Base-by-base conservation (phyloP, 2,797 vertebrate species). In the Argya squamiceps region DNA sequence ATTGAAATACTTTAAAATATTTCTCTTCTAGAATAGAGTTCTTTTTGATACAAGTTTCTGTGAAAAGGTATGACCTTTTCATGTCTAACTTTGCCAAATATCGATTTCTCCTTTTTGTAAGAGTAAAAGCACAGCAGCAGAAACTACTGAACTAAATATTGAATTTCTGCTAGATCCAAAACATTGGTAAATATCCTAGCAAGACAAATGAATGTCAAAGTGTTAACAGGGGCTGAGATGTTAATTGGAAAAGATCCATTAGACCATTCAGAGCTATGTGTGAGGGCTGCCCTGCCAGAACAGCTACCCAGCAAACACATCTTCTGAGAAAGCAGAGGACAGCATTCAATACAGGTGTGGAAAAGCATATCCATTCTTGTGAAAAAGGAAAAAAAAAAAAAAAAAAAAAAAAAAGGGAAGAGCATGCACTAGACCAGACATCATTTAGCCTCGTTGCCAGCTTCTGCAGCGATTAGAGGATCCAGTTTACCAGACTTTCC, bases 151-250 rank as follows among this genome's bases (percentile, higher is more conserved):
- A 59, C 63, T 93, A 89, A 89, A 90, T 91, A 96, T 39, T 79
- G 89, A 90, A 90, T 93, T 93, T 92, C 55, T 86, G 65, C 76
- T 94, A 84, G 43, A 63, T 41, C 44, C 36, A 73, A 96, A 96
- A 64, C 69, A 32, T 4, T 65, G 65, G 91, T 93, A 94, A 95
- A 95, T 90, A 89, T 71, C 68, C 77, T 76, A 71, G 83, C 49
- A 93, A 94, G 82, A 92, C 50, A 84, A 91, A 87, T 80, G 39
- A 78, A 78, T 55, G 41, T 68, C 95, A 75, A 74, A 55, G 39
- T 83, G 44, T 76, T 92, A 92, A 76, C 62, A 56, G 36, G 36
- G 80, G 17, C 58, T 69, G 58, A 62, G n/a, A 75, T 41, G 60
- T 94, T 94, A 93, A 91, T 78, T 76, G 62, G 84, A 78, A 88